Evolutionary conservation across 2,888 invertebrate genomes (phyloP).

Genomic region (Orthosia gracilis): DNA sequence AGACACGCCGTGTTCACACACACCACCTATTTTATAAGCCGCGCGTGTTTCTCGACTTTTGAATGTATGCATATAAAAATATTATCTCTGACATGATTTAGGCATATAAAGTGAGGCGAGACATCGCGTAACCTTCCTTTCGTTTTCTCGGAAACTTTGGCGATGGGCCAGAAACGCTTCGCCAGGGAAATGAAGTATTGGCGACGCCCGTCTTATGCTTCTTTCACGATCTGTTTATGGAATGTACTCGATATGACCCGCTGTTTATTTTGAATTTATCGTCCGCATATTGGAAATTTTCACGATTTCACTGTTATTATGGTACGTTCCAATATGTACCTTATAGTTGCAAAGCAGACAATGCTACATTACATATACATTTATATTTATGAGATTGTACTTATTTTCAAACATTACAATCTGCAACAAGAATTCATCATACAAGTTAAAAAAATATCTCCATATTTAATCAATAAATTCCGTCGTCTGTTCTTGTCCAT

Average conservation of each 20-base stretch:
- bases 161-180: slow-evolving; percentile 82
- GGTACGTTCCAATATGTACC: slow-evolving; percentile 1
- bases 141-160: slow-evolving; percentile 89
- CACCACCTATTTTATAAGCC: slow-evolving; percentile 69
- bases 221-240: slow-evolving; percentile 87
- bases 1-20: slow-evolving; percentile 36
- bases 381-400: neutral
- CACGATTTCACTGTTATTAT: slow-evolving; percentile 57
- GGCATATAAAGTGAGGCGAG: slow-evolving; percentile 89
- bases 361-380: neutral
- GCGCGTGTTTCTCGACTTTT: slow-evolving; percentile 69
- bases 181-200: slow-evolving; percentile 87
- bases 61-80: slow-evolving; percentile 78
- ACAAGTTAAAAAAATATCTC: neutral
- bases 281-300: slow-evolving; percentile 73
- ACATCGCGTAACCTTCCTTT: slow-evolving; percentile 90
- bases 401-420: slow-evolving; percentile 2
- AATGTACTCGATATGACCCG: slow-evolving; percentile 78
- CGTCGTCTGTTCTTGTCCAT: neutral
- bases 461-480: slow-evolving; percentile 26
- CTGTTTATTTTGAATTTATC: slow-evolving; percentile 82
- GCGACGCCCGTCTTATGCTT: slow-evolving; percentile 84
- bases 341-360: neutral
- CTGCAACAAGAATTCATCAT: slow-evolving; percentile 6
- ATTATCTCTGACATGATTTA: slow-evolving; percentile 87